Evolutionary conservation across 2,113 vertebrate species (phyloP), one percentile per base, ranked within the genome.

Genomic region (Tamias sibiricus): DNA sequence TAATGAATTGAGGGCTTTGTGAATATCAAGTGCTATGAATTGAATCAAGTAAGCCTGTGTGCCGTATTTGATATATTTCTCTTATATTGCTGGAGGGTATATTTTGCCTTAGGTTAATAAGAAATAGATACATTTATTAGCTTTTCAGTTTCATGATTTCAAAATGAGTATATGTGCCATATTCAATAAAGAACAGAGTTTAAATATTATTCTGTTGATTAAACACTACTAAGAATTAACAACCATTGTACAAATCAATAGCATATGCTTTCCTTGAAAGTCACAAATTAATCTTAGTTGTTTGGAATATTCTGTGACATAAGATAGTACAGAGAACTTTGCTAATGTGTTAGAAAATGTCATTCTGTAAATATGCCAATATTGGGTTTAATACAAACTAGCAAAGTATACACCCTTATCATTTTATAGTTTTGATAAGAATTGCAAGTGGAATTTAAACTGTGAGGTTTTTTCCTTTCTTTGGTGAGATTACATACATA

Each of bases 401-500:
- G 47, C 66, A 30, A 96, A 93, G 11, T 59, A 30, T 82, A 83
- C 83, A 77, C 19, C 30, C 32, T 16, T 95, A 44, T 79, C 49
- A 47, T 87, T 91, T 95, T 93, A 81, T 66, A 84, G 59, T 90
- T 95, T 89, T 87, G 89, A 93, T 97, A 93, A 97, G 57, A 93
- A 80, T 19, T 69, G 6, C 72, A 96, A 96, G 40, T 66, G 28
- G 69, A 89, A 92, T 94, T 96, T 84, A 92, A 96, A 81, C 52
- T 57, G 32, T 64, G 69, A 52, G n/a, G 4, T 52, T 85, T 95
- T 88, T 94, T 30, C 69, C 77, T 83, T 94, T 88, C 76, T 94
- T 80, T 82, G 26, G 13, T 84, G 49, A 95, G 74, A 90, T 57
- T 88, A 57, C 44, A 89, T n/a, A 77, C 72, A 64, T 90, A 85